Conservation (phyloP, 2,888 invertebrate genomes). For the Acrobasis consociella region DNA sequence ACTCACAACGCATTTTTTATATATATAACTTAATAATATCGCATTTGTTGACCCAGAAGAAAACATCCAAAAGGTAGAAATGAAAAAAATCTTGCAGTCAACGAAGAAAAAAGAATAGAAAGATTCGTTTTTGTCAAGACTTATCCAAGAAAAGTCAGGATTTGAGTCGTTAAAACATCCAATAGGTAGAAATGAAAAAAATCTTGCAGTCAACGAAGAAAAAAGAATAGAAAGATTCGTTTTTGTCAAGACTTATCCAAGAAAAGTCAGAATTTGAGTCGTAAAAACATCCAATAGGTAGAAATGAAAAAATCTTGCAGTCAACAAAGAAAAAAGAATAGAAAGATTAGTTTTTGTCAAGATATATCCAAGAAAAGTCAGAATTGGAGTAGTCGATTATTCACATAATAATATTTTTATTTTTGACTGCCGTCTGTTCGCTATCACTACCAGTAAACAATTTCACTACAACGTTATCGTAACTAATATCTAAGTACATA, state of each 20-base stretch:
- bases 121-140: conserved; percentile 6
- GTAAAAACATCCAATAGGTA: background rate
- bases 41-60: background rate
- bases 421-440: background rate
- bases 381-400: conserved; percentile 5
- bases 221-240: background rate
- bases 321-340: conserved; percentile 10
- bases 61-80: background rate
- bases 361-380: conserved; percentile 1
- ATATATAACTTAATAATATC: too few species aligned
- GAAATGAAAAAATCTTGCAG: background rate
- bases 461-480: conserved; percentile 4
- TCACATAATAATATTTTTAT: background rate
- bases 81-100: conserved; percentile 5
- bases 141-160: conserved; percentile 3
- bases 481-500: conserved; percentile 11
- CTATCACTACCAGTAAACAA: conserved; percentile 1
- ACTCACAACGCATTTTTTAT: too few species aligned
- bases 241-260: background rate
- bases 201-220: conserved; percentile 8
- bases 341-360: conserved; percentile 5
- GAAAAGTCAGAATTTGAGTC: conserved; percentile 9
- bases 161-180: conserved; percentile 4
- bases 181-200: background rate
- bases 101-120: background rate